phyloP scores from a whole-genome alignment of 2,888 invertebrate genomes.

The Epirrita christyi region DNA sequence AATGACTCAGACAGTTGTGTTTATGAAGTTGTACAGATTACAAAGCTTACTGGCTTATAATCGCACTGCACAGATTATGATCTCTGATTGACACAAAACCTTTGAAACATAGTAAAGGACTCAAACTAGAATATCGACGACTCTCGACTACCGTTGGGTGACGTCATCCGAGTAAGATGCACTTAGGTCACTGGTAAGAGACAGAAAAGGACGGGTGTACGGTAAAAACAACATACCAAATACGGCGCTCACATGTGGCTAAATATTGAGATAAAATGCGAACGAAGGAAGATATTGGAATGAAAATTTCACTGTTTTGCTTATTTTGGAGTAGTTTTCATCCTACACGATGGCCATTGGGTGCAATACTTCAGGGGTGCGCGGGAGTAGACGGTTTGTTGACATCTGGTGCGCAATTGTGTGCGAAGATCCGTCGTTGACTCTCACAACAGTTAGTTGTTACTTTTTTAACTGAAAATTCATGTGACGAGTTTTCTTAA shows the following conservation, averaged over 20 bases:
- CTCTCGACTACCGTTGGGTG: slow-evolving; percentile 66
- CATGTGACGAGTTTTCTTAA: slow-evolving; percentile 36
- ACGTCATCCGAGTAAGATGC: slow-evolving; percentile 69
- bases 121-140: slow-evolving; percentile 45
- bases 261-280: slow-evolving; percentile 70
- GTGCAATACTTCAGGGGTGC: slow-evolving; percentile 41
- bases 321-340: slow-evolving; percentile 55
- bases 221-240: slow-evolving; percentile 79
- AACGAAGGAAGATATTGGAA: slow-evolving; percentile 53
- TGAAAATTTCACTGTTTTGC: slow-evolving; percentile 56
- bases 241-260: slow-evolving; percentile 79
- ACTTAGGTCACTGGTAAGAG: slow-evolving; percentile 26
- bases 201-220: slow-evolving; percentile 49
- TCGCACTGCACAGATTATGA: slow-evolving; percentile 20
- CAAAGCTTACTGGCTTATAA: slow-evolving; percentile 15
- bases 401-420: slow-evolving; percentile 57
- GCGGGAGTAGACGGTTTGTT: slow-evolving; percentile 55
- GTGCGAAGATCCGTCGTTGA: slow-evolving; percentile 43
- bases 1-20: not conserved
- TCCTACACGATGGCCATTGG: slow-evolving; percentile 39
- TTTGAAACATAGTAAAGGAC: slow-evolving; percentile 26
- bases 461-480: slow-evolving; percentile 40
- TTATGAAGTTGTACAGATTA: slow-evolving; percentile 11
- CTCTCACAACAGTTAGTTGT: slow-evolving; percentile 31
- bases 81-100: slow-evolving; percentile 26